A percentile compares a stretch with the other conserved stretches of the same genome.
phyloP scores from a whole-genome alignment of 2,888 invertebrate species.

The Drosophila putrida region DNA sequence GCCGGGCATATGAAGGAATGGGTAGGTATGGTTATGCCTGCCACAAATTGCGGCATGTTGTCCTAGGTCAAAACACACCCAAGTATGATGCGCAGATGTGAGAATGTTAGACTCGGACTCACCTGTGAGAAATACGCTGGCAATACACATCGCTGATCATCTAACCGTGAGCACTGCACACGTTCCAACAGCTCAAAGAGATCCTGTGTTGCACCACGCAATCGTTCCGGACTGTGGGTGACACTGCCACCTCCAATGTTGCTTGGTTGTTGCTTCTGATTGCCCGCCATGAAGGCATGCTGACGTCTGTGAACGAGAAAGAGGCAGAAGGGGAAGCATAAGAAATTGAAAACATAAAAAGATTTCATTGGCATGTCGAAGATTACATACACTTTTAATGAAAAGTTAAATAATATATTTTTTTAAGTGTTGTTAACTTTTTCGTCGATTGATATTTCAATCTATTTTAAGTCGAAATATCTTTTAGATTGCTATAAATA shows the following conservation, averaged over 20 bases:
- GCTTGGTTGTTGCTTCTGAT: conserved; percentile 74
- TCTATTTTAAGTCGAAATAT: too few relatives aligned
- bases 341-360: background rate
- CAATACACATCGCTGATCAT: conserved; percentile 98
- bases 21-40: background rate
- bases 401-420: too few relatives aligned
- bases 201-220: conserved; percentile 88
- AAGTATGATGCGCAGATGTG: background rate
- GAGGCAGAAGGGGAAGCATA: conserved; percentile 17
- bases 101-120: too few relatives aligned
- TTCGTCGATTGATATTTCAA: too few relatives aligned
- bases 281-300: conserved; percentile 86
- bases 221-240: conserved; percentile 85
- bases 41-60: conserved; percentile 48
- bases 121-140: conserved; percentile 97
- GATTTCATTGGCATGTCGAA: too few relatives aligned
- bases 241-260: conserved; percentile 69
- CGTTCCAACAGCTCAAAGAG: conserved; percentile 97
- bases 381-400: too few relatives aligned
- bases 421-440: too few relatives aligned
- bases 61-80: conserved; percentile 50
- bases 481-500: too few relatives aligned
- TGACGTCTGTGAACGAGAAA: conserved; percentile 87
- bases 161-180: conserved; percentile 96
- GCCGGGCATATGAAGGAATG: background rate